A percentile compares a stretch with the other conserved stretches of the same genome.
Conservation (phyloP, 2,113 vertebrate genomes). For the Ardeotis arabs region DNA sequence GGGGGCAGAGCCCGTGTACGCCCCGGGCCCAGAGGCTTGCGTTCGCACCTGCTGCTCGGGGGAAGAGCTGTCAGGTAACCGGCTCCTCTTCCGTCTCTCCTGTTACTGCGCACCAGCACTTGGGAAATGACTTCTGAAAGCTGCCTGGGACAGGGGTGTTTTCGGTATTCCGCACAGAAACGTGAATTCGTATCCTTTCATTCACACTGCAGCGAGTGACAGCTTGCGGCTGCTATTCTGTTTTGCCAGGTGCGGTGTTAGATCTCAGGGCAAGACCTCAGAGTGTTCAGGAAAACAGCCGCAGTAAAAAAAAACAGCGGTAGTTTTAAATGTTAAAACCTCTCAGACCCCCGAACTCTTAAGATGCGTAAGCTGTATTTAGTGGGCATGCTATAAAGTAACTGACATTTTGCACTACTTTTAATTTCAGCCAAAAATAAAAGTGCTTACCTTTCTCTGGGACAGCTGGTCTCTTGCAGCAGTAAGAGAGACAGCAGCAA, state of each 20-base stretch:
- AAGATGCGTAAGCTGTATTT: accelerated
- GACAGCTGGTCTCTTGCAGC: not conserved
- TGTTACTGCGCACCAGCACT: accelerated
- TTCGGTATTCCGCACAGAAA: accelerated
- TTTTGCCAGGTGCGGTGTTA: accelerated
- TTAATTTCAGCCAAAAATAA: not conserved
- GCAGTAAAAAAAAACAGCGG: not conserved
- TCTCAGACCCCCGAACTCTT: not conserved
- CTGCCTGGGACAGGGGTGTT: not conserved
- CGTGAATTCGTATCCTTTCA: accelerated
- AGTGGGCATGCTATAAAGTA: accelerated
- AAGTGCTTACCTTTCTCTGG: not conserved
- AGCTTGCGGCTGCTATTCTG: accelerated
- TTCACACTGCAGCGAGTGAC: too few species aligned
- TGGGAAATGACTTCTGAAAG: not conserved
- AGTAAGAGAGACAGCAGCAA: not conserved
- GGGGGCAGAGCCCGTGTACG: constrained; percentile 54
- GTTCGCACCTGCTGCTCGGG: constrained; percentile 66
- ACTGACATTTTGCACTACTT: accelerated
- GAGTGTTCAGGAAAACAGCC: accelerated
- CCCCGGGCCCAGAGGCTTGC: constrained; percentile 22
- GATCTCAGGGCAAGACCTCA: not conserved
- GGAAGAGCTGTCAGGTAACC: constrained; percentile 63
- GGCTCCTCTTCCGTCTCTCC: not conserved
- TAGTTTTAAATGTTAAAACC: not conserved